Evolutionary conservation across 35 echinoderm and acorn worm species (phyloP), one percentile per base, ranked within the genome.

Genomic region (Ptychodera flava): DNA sequence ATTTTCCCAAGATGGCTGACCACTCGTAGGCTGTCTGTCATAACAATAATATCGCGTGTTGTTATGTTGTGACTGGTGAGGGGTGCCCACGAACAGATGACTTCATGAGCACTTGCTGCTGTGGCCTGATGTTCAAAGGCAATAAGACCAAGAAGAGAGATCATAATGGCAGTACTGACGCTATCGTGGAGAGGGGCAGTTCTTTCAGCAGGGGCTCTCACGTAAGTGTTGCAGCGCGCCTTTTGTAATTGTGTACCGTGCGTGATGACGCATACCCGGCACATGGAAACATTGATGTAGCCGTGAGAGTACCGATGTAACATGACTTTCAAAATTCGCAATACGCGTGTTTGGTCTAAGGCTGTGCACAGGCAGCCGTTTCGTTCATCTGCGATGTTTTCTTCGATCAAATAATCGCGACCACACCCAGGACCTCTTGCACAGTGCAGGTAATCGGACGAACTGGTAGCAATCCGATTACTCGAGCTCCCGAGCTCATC

Each of bases 61-160:
- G 45, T 64, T 64, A 64, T 64, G 22, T 64, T 64, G 22, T 64
- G 45, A 64, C 22, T 22, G 45, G 45, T 12, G 45, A 64, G 22
- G 45, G 45, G 45, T 64, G 22, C 6, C 45, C 45, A 64, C 45
- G 45, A 64, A 64, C 45, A 64, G 45, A 64, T 64, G 45, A 64
- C 6, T 64, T 64, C 45, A 64, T 64, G 45, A 64, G 45, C 45
- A 64, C 45, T 22, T 64, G 45, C 22, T 64, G 45, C 45, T 64
- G 45, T 64, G 45, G 6, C 45, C 45, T 64, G 45, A 64, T 64
- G 45, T 64, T 64, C 45, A 64, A 64, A 64, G 45, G 45, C 45
- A 64, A 64, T 64, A 64, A 64, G 45, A 64, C 45, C 45, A 64
- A 64, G 45, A 64, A 64, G 45, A 64, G 45, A 64, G 45, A 64